phyloP scores from a whole-genome alignment of 1,140 invertebrate genomes.

The Panagrolaimus sp. region DNA sequence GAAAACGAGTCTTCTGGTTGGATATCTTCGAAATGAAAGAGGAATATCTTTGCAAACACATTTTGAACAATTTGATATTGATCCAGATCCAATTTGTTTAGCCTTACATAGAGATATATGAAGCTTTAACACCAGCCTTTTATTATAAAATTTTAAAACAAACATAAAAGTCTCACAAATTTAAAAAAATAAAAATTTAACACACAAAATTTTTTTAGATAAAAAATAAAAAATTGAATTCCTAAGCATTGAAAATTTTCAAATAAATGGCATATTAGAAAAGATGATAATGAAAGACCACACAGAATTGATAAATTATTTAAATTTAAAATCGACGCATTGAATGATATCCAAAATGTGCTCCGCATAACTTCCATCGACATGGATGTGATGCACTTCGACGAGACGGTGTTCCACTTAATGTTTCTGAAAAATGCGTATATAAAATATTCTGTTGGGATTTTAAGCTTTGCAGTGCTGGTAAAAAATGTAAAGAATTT shows the following conservation, averaged over 20 bases:
- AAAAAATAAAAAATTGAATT: too few species aligned
- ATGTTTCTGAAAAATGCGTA: background rate
- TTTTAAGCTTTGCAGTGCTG: too few species aligned
- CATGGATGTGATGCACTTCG: slow-evolving; percentile 12
- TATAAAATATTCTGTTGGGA: too few species aligned
- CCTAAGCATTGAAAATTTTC: too few species aligned
- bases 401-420: background rate
- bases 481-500: too few species aligned
- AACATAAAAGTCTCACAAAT: too few species aligned
- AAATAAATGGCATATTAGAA: too few species aligned
- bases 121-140: background rate
- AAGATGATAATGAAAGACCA: too few species aligned
- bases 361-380: slow-evolving; percentile 15
- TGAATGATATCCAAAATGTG: slow-evolving; percentile 9
- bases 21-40: slow-evolving; percentile 4
- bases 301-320: background rate
- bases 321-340: slow-evolving; percentile 9
- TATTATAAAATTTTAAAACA: too few species aligned
- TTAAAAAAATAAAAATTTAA: too few species aligned
- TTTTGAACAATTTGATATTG: slow-evolving; percentile 7
- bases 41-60: background rate
- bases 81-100: slow-evolving; percentile 6
- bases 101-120: slow-evolving; percentile 10
- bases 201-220: too few species aligned
- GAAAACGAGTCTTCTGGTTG: background rate